Base-by-base conservation (phyloP, 2,888 invertebrate species). In the Drosophila infuscata region DNA sequence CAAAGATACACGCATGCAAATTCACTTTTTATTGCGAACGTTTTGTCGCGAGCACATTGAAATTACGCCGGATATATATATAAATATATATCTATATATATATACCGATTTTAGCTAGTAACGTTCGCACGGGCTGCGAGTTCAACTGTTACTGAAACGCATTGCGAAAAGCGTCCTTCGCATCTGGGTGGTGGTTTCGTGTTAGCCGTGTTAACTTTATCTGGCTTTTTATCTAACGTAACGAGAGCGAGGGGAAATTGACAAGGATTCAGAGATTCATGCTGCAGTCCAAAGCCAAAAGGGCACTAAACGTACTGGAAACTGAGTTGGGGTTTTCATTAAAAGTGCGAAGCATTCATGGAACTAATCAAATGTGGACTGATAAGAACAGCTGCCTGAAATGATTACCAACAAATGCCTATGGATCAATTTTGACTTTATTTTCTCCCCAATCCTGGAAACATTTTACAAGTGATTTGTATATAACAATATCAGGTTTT, bases 111-210 rank as follows among this genome's bases (percentile, higher is more conserved):
- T 46, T 38, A 57, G 43, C 30, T 3, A 46, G 51, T 48, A 32
- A 70, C 76, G 82, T 80, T 71, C 62, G 83, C 74, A 73, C 87
- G 68, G 54, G 30, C 69, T 74, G 83, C 80, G 60, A 66, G 83
- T 69, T 74, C 66, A 84, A 81, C 76, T 77, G 75, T 80, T 52
- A 87, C 89, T 87, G 83, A 87, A 68, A 82, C 74, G 63, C 80
- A 79, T 61, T 76, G 62, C 59, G 71, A 70, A 54, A 60, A 69
- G 58, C 59, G 72, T 74, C 78, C 70, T 63, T 76, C 75, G 66
- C 29, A 25, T 48, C 56, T 66, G 48, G 57, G 49, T 58, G 77
- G 77, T 74, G 72, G 77, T 70, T 68, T 57, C 38, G 38, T 52
- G 25, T 52, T 68, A 30, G 53, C 61, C 63, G 46, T 79, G 83